Evolutionary conservation across 2,888 invertebrate species (phyloP).

Genomic region (Amblyteles armatorius): DNA sequence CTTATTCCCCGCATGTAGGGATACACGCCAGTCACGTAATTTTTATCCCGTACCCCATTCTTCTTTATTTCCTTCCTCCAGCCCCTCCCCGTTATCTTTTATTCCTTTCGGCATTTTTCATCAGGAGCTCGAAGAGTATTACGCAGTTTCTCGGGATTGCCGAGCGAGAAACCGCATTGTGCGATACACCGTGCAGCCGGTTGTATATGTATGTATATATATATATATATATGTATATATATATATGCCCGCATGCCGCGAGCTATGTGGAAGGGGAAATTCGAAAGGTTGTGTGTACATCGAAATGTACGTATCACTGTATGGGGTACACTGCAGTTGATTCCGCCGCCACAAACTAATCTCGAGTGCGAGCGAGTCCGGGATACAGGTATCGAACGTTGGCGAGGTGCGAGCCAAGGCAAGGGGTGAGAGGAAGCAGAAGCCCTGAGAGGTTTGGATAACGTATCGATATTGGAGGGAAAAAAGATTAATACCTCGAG

Average conservation of each 20-base stretch:
- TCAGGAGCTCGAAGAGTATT: conserved; percentile 14
- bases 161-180: conserved; percentile 18
- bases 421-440: conserved; percentile 47
- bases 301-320: conserved; percentile 42
- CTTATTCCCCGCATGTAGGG: not conserved
- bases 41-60: conserved; percentile 22
- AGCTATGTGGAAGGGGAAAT: conserved; percentile 44
- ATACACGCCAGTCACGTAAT: not conserved
- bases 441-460: conserved; percentile 75
- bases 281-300: conserved; percentile 46
- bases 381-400: conserved; percentile 41
- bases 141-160: conserved; percentile 22
- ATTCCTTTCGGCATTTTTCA: conserved; percentile 35
- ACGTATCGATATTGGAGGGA: conserved; percentile 75
- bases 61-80: not conserved
- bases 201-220: too few relatives aligned
- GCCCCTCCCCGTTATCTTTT: not conserved
- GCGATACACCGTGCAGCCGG: not conserved
- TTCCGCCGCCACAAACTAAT: conserved; percentile 74
- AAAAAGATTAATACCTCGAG: conserved; percentile 75
- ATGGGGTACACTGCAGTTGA: conserved; percentile 61
- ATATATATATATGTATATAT: conserved; percentile 19
- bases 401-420: conserved; percentile 45
- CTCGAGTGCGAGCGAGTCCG: conserved; percentile 69
- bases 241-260: conserved; percentile 33